Evolutionary conservation across 2,113 vertebrate genomes (phyloP), one percentile per base, ranked within the genome.

Genomic region (Xiphophorus hellerii): DNA sequence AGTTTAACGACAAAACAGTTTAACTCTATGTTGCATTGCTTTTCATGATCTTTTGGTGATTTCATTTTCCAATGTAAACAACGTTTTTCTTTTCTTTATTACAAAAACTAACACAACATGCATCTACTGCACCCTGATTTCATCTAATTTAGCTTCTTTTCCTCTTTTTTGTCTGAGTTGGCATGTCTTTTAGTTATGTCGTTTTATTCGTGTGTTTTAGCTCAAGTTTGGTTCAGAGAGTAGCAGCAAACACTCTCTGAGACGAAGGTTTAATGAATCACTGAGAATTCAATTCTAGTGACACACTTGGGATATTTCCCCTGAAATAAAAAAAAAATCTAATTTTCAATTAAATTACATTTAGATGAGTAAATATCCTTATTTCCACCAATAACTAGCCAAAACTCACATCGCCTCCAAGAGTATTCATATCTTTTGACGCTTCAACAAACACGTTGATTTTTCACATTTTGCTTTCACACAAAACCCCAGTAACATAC

Each of bases 21-120:
- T 82, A 86, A 90, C 83, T 29, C 89, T 74, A 80, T 91, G 84
- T 90, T 92, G 88, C 82, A 89, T 83, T 88, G 85, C 80, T 91
- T 85, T 84, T 48, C 67, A 78, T 62, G 69, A 72, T 83, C 69
- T 69, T 48, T 13, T 11, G 14, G 35, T 27, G 11, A 39, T n/a
- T 66, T 66, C 2, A 3, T 28, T 31, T 9, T 64, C 2, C 4
- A 54, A 33, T 15, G 31, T 35, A 35, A 20, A 22, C 22, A 25
- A 64, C 15, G 17, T 25, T 62, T 62, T 29, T 15, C 35, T 12
- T 62, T 62, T 15, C 15, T 31, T 31, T 3, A 20, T 62, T 31
- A 30, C n/a, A 58, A 63, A 68, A 20, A 68, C 39, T 54, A 20
- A 54, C 48, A 25, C 48, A 9, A 54, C 48, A 22, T 25, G 48